phyloP scores from a whole-genome alignment of 2,888 invertebrate species.

The Amphimallon solstitiale region DNA sequence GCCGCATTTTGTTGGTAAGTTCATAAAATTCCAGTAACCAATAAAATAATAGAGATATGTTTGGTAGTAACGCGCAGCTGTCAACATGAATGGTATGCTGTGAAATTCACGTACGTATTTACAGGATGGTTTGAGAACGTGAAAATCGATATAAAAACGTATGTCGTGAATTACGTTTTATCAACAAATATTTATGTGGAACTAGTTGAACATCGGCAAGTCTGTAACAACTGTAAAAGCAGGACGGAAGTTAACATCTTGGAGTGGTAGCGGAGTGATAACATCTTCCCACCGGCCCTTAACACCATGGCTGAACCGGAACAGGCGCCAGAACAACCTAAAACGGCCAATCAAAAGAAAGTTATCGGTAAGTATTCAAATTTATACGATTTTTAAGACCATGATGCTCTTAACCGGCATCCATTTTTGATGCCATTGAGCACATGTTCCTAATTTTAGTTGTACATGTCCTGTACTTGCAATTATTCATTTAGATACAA shows the following conservation, averaged over 20 bases:
- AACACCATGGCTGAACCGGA: conserved; percentile 96
- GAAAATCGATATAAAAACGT: neutral
- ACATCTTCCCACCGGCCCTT: conserved; percentile 80
- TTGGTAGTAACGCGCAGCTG: conserved; percentile 37
- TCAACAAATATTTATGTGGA: conserved; percentile 44
- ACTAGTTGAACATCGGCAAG: conserved; percentile 54
- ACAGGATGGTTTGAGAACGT: neutral
- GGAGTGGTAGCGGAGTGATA: conserved; percentile 81
- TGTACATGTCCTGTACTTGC: neutral
- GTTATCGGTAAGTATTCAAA: conserved; percentile 77
- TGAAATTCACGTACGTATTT: conserved; percentile 11
- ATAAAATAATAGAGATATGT: conserved; percentile 10
- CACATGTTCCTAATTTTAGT: conserved; percentile 40
- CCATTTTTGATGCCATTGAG: conserved; percentile 55
- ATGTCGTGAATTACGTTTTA: conserved; percentile 13
- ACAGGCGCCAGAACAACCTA: conserved; percentile 65
- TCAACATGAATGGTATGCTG: conserved; percentile 1
- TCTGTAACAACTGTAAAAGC: conserved; percentile 66
- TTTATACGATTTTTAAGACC: neutral
- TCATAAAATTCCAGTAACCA: conserved; percentile 13
- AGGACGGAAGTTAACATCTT: conserved; percentile 76
- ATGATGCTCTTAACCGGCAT: conserved; percentile 50
- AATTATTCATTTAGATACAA: neutral
- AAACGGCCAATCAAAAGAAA: conserved; percentile 81
- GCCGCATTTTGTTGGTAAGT: conserved; percentile 18